Evolutionary conservation across 2,888 invertebrate genomes (phyloP), one percentile per base, ranked within the genome.

Genomic region (Drosophila mimica): DNA sequence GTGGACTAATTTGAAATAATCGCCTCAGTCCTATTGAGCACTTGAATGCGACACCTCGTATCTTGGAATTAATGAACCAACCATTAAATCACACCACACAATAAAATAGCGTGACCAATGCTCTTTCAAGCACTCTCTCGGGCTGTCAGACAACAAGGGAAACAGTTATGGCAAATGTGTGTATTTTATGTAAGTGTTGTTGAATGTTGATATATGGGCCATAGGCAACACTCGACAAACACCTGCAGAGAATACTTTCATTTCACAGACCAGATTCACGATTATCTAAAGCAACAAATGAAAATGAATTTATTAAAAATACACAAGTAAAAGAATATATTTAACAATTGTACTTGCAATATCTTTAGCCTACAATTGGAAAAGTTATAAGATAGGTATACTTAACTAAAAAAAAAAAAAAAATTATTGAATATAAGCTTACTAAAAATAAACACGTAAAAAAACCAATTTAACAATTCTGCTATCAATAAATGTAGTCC

Each of bases 41-140:
- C 59, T 31, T 52, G 48, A n/a, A n/a, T 31, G 33, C 43, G 28
- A 46, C 65, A 57, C 43, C 67, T 71, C 36, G 34, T 53, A 49
- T 74, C 63, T 60, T 67, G 52, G 74, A 75, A 79, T 83, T 81
- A 79, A 84, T 88, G 83, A 68, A 68, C 57, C 66, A 65, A 65
- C 61, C 72, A 79, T 86, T 83, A 86, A 81, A 74, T 81, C 74
- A 59, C 61, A 72, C 60, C 60, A 75, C 52, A 65, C 53, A 73
- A 57, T 62, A 51, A 49, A 72, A 76, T 80, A 59, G 69, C 79
- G 70, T 74, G 74, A 74, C 81, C 76, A 65, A 71, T 60, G 56
- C 48, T 60, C 66, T 74, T 76, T 79, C 79, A 87, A 54, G 70
- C 76, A 67, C 46, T 33, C 61, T 52, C 51, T 59, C 63, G 15